Conservation (phyloP, 2,888 invertebrate species). For the Pheosia tremula region DNA sequence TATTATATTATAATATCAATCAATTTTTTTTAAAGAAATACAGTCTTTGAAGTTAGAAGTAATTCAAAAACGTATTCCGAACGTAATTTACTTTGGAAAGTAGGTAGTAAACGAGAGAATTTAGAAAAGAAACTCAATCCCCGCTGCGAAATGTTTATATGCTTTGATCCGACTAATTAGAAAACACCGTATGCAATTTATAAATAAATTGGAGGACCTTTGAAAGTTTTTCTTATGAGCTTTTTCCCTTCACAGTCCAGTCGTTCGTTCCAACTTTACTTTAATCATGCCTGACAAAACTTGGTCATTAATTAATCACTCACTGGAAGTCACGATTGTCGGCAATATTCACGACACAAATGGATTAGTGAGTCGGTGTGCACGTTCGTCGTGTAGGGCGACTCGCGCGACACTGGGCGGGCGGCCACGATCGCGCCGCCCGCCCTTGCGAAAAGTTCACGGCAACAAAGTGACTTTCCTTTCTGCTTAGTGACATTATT, state of each 20-base stretch:
- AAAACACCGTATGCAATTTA: constrained; percentile 9
- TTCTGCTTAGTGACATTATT: constrained; percentile 64
- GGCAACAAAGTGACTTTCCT: constrained; percentile 67
- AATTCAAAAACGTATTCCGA: not conserved
- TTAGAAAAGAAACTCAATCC: constrained; percentile 3
- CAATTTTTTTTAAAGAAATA: not conserved
- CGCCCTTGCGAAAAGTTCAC: constrained; percentile 79
- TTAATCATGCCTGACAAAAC: constrained; percentile 14
- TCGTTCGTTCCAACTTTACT: constrained; percentile 11
- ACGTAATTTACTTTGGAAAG: not conserved
- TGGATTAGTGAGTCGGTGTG: constrained; percentile 36
- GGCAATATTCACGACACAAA: constrained; percentile 53
- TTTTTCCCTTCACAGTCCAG: constrained; percentile 8
- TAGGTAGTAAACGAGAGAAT: not conserved
- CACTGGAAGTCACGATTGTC: constrained; percentile 48
- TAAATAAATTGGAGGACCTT: not conserved
- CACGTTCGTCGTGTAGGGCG: constrained; percentile 66
- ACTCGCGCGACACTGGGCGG: constrained; percentile 77
- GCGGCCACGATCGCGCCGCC: constrained; percentile 53
- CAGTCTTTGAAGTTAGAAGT: not conserved
- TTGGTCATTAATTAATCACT: constrained; percentile 30
- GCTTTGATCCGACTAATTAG: not conserved
- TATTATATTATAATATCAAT: not conserved
- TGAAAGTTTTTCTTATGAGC: constrained; percentile 9
- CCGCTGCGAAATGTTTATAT: constrained; percentile 8